Percentiles rank a stretch among this genome's conserved stretches.
phyloP scores from a whole-genome alignment of 2,888 invertebrate genomes.

The Diarsia rubi region DNA sequence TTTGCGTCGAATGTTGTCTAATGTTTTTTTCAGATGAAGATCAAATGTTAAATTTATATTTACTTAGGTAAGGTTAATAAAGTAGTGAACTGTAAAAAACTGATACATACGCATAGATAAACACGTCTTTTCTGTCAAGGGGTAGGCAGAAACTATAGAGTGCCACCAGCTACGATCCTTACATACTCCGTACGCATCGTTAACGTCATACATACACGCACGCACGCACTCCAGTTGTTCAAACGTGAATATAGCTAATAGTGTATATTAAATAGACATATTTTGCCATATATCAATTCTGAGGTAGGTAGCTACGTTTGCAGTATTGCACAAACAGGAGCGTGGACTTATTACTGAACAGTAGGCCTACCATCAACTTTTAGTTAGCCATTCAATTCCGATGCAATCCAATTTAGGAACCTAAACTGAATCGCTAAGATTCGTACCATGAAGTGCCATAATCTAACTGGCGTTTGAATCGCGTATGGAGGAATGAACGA shows the following conservation, averaged over 20 bases:
- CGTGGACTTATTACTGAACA: slow-evolving; percentile 6
- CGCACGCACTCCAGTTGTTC: background rate
- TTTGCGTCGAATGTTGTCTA: slow-evolving; percentile 8
- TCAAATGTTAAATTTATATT: background rate
- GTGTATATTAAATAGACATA: background rate
- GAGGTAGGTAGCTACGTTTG: background rate
- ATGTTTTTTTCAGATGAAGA: slow-evolving; percentile 10
- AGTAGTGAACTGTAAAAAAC: background rate
- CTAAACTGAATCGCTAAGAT: too few relatives aligned
- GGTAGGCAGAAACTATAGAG: background rate
- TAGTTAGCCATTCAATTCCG: too few relatives aligned
- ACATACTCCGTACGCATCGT: background rate
- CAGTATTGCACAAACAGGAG: background rate
- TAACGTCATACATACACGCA: background rate
- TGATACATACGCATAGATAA: background rate
- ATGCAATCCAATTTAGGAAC: too few relatives aligned
- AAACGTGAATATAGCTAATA: background rate
- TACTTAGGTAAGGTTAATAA: background rate
- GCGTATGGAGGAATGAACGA: too few relatives aligned
- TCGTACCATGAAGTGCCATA: too few relatives aligned
- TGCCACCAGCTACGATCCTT: background rate
- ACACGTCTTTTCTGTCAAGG: background rate
- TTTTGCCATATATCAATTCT: background rate
- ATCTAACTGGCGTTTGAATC: too few relatives aligned
- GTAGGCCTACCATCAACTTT: too few relatives aligned